A percentile compares a stretch with the other conserved stretches of the same genome.
Conservation (phyloP, 2,113 vertebrate species). For the Athene cunicularia region DNA sequence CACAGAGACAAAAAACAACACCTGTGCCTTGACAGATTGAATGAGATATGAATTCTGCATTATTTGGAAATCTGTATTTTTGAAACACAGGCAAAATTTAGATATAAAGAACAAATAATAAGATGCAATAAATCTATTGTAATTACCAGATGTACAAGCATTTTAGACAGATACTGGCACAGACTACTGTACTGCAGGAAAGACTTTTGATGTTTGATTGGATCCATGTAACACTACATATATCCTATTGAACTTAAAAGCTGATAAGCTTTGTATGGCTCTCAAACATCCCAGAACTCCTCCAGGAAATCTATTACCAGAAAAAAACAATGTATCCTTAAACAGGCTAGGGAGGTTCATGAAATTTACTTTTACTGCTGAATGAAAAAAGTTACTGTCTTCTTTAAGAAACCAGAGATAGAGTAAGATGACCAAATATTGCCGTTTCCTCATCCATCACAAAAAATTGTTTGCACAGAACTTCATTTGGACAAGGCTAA, state of each 20-base stretch:
- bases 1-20: background rate
- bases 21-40: background rate
- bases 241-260: background rate
- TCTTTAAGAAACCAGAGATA: background rate
- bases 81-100: background rate
- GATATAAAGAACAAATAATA: background rate
- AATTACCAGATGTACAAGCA: background rate
- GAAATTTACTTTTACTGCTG: background rate
- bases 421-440: background rate
- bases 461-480: fast-evolving
- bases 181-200: background rate
- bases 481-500: background rate
- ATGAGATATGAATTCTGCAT: background rate
- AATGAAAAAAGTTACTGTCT: background rate
- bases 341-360: background rate
- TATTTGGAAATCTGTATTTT: background rate
- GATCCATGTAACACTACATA: background rate
- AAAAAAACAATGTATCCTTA: background rate
- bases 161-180: background rate
- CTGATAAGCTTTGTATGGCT: background rate
- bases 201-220: background rate
- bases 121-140: background rate
- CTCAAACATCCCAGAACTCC: background rate
- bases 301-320: background rate
- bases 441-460: background rate